Evolutionary conservation across 2,797 vertebrate genomes (phyloP).

Genomic region (Champsocephalus gunnari): DNA sequence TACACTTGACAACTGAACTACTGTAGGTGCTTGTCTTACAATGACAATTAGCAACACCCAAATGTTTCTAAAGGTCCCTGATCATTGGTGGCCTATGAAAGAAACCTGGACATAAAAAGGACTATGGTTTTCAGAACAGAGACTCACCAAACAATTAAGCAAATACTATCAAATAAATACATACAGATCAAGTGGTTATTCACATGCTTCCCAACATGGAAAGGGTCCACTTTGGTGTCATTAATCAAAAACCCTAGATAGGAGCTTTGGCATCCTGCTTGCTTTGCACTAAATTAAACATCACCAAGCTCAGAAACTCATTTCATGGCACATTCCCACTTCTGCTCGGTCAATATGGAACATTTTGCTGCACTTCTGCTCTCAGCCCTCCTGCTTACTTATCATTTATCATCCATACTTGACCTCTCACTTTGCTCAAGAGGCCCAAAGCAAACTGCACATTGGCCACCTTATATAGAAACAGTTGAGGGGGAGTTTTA

Average conservation of each 20-base stretch:
- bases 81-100: background rate
- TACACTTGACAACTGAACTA: slow-evolving; percentile 2
- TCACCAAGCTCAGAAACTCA: slow-evolving; percentile 68
- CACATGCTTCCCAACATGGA: slow-evolving; percentile 22
- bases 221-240: slow-evolving; percentile 41
- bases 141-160: slow-evolving; percentile 12
- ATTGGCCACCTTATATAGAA: slow-evolving; percentile 19
- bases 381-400: slow-evolving; percentile 38
- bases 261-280: slow-evolving; percentile 61
- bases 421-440: slow-evolving; percentile 57
- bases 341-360: slow-evolving; percentile 59
- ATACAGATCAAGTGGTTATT: slow-evolving; percentile 28
- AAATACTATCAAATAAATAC: background rate
- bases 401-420: slow-evolving; percentile 60
- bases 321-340: slow-evolving; percentile 74
- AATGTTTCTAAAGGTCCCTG: background rate
- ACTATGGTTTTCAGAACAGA: background rate
- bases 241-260: slow-evolving; percentile 52
- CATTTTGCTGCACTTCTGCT: slow-evolving; percentile 42
- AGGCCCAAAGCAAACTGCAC: slow-evolving; percentile 36
- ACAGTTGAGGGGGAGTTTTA: background rate
- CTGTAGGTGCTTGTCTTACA: slow-evolving; percentile 2
- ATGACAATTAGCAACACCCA: background rate
- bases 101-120: background rate
- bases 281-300: slow-evolving; percentile 74